A percentile compares a stretch with the other conserved stretches of the same genome.
These are phyloP conservation scores for Epirrhoe tristata DNA, from an alignment of 2,888 invertebrate species.

Conservation along the genomic window DNA sequence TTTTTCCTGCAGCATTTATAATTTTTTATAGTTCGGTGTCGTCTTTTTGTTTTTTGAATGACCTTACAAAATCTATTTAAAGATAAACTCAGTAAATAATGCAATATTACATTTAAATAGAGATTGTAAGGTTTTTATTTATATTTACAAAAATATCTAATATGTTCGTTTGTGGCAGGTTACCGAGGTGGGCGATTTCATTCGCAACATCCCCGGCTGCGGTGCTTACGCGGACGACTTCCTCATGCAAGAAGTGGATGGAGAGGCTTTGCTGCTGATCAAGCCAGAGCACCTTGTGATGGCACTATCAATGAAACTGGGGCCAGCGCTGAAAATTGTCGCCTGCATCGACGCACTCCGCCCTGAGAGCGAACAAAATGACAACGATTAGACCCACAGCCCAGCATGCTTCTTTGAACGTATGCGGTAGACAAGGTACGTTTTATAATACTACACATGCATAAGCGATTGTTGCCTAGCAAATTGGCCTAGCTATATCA, in stretches of 20 bases:
- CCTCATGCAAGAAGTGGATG: conserved; percentile 97
- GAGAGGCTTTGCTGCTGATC: conserved; percentile 95
- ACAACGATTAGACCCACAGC: conserved; percentile 57
- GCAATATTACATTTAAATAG: not conserved
- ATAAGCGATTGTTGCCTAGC: conserved; percentile 7
- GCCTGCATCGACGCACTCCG: conserved; percentile 95
- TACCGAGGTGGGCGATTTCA: conserved; percentile 95
- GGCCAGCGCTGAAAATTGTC: conserved; percentile 97
- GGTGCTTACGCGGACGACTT: conserved; percentile 97
- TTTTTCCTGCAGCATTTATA: not conserved
- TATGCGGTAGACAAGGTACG: conserved; percentile 9
- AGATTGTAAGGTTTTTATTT: not conserved
- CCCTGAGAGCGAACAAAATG: conserved; percentile 82
- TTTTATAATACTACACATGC: conserved; percentile 3
- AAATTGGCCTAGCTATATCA: conserved; percentile 5
- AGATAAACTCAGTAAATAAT: not conserved
- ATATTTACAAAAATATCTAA: not conserved
- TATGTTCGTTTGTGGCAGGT: conserved; percentile 82
- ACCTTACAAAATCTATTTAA: not conserved
- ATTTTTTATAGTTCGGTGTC: not conserved
- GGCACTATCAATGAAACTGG: conserved; percentile 97
- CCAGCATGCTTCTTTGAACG: not conserved
- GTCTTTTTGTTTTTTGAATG: not conserved
- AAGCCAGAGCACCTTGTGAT: conserved; percentile 97
- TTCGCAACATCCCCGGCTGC: conserved; percentile 95